Evolutionary conservation across 2,797 vertebrate genomes (phyloP).

Genomic region (Xerus rutilus): DNA sequence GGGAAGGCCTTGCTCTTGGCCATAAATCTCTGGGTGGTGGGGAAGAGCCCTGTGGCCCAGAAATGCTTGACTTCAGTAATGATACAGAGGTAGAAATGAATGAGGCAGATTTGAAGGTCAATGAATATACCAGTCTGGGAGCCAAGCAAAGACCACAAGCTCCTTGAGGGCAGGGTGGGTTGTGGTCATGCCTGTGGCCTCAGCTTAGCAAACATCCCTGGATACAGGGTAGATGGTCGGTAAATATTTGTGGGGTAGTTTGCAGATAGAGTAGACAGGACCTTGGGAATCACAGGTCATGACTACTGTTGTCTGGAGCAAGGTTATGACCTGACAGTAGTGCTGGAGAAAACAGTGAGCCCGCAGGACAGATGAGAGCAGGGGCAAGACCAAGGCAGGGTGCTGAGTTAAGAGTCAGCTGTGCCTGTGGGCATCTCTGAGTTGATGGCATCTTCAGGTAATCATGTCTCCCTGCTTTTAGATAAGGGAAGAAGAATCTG

Average conservation of each 20-base stretch:
- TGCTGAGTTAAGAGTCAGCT: not conserved
- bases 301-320: fast-evolving
- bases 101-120: not conserved
- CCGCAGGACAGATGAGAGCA: not conserved
- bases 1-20: not conserved
- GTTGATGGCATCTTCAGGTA: not conserved
- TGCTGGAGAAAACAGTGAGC: not conserved
- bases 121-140: not conserved
- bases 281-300: not conserved
- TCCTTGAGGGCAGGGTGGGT: not conserved
- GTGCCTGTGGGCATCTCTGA: not conserved
- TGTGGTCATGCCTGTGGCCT: not conserved
- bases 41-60: not conserved
- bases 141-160: not conserved
- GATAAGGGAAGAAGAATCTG: too few relatives aligned
- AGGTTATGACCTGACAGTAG: not conserved
- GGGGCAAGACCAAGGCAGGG: not conserved
- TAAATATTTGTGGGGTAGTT: not conserved
- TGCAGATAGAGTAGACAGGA: not conserved
- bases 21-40: not conserved
- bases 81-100: not conserved
- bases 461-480: not conserved
- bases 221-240: not conserved
- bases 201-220: not conserved
- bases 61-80: not conserved